A percentile compares a stretch with the other conserved stretches of the same genome.
Conservation (phyloP, 2,888 invertebrate species). For the Glomeris marginata region DNA sequence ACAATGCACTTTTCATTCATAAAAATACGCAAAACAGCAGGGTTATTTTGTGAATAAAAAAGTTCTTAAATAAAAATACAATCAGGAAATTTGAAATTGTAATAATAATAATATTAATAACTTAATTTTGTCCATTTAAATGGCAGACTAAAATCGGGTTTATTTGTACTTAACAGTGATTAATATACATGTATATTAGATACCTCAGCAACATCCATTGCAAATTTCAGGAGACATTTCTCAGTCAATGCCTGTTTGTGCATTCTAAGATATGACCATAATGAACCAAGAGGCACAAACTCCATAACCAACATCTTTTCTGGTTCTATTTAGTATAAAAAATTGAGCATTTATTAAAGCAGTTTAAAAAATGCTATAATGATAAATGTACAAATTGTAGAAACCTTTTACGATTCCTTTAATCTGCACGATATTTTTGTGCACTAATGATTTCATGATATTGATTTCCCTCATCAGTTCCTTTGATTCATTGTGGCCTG, state of each 20-base stretch:
- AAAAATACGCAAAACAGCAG: too few relatives aligned
- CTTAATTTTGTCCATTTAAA: too few relatives aligned
- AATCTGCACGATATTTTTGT: slow-evolving; percentile 77
- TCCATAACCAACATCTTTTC: slow-evolving; percentile 72
- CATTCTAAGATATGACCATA: slow-evolving; percentile 62
- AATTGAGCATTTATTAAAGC: too few relatives aligned
- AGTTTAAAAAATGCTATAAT: too few relatives aligned
- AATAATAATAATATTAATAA: too few relatives aligned
- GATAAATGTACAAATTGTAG: too few relatives aligned
- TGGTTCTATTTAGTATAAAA: slow-evolving; percentile 36
- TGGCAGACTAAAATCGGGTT: too few relatives aligned
- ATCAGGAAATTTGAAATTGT: too few relatives aligned
- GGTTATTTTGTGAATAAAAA: slow-evolving; percentile 18
- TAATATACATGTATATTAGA: slow-evolving; percentile 14
- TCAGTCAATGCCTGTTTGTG: slow-evolving; percentile 49
- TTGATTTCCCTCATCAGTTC: slow-evolving; percentile 73
- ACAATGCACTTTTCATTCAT: too few relatives aligned
- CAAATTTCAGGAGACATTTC: slow-evolving; percentile 53
- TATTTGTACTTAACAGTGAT: neutral
- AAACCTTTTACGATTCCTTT: slow-evolving; percentile 54
- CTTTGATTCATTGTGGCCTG: slow-evolving; percentile 23
- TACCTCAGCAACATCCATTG: slow-evolving; percentile 66
- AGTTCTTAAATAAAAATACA: slow-evolving; percentile 8
- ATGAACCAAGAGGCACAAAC: slow-evolving; percentile 65
- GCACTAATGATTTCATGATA: slow-evolving; percentile 73